Evolutionary conservation across 1,140 invertebrate species (phyloP).

Genomic region (Drosophila bocqueti): DNA sequence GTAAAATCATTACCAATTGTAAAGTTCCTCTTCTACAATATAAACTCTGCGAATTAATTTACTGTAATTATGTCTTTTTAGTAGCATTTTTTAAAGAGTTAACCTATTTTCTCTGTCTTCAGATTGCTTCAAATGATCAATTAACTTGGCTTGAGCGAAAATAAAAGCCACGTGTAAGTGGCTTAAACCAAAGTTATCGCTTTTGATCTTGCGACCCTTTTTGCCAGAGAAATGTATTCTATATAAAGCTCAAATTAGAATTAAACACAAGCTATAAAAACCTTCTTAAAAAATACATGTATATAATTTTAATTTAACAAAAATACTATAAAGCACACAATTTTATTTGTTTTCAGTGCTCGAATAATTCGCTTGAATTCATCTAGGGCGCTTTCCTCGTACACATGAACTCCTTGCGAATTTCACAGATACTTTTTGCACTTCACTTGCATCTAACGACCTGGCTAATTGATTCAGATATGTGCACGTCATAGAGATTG

Average conservation of each 20-base stretch:
- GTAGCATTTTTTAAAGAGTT: too few relatives aligned
- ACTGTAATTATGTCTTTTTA: background rate
- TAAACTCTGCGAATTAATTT: background rate
- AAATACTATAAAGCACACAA: background rate
- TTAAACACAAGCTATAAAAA: background rate
- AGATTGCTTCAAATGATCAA: background rate
- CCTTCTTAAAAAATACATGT: background rate
- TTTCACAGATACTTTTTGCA: constrained; percentile 20
- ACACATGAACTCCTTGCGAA: constrained; percentile 19
- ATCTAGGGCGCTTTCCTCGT: constrained; percentile 16
- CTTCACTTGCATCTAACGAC: constrained; percentile 25
- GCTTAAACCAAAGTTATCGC: background rate
- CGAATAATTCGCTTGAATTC: constrained; percentile 5
- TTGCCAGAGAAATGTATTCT: background rate
- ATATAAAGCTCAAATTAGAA: background rate
- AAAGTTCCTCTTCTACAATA: background rate
- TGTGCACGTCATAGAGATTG: constrained; percentile 32
- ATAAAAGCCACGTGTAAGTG: constrained; percentile 1
- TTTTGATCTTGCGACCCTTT: background rate
- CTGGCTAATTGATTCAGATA: constrained; percentile 42
- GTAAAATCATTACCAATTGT: background rate
- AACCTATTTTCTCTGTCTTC: background rate
- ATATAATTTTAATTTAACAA: background rate
- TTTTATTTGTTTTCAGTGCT: constrained; percentile 1
- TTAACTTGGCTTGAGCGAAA: background rate